A percentile compares a stretch with the other conserved stretches of the same genome.
Evolutionary conservation across 2,888 invertebrate genomes (phyloP).

Genomic region (Cerastis leucographa): DNA sequence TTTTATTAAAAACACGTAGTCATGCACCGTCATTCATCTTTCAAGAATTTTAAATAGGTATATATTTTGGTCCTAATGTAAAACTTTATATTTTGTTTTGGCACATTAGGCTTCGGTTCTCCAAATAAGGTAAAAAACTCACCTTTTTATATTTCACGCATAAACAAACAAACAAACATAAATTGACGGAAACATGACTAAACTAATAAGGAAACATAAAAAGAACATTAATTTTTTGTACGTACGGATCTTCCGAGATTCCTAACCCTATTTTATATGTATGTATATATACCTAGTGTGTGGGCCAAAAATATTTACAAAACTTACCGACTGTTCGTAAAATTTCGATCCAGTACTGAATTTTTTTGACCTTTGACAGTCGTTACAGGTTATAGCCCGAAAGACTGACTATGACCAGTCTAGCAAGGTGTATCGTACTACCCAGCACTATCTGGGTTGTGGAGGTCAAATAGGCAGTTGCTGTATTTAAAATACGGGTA

Average conservation of each 20-base stretch:
- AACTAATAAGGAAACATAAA: slow-evolving; percentile 37
- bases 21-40: slow-evolving; percentile 12
- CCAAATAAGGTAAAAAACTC: slow-evolving; percentile 24
- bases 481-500: too few relatives aligned
- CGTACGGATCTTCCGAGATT: slow-evolving; percentile 13
- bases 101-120: slow-evolving; percentile 18
- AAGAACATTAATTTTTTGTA: slow-evolving; percentile 6
- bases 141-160: slow-evolving; percentile 21
- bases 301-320: not conserved
- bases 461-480: too few relatives aligned
- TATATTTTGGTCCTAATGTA: slow-evolving; percentile 2
- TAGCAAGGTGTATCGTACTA: too few relatives aligned
- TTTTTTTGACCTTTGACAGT: too few relatives aligned
- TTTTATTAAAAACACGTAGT: not conserved
- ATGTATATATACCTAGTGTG: not conserved
- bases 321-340: not conserved
- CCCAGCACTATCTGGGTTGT: too few relatives aligned
- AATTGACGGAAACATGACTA: slow-evolving; percentile 37
- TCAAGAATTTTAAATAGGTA: slow-evolving; percentile 1
- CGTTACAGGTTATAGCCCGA: too few relatives aligned
- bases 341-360: not conserved
- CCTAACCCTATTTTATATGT: not conserved
- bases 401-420: too few relatives aligned
- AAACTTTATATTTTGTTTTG: slow-evolving; percentile 14
- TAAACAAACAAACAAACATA: slow-evolving; percentile 37